phyloP scores from a whole-genome alignment of 2,888 invertebrate species.

The Lycaena phlaeas region DNA sequence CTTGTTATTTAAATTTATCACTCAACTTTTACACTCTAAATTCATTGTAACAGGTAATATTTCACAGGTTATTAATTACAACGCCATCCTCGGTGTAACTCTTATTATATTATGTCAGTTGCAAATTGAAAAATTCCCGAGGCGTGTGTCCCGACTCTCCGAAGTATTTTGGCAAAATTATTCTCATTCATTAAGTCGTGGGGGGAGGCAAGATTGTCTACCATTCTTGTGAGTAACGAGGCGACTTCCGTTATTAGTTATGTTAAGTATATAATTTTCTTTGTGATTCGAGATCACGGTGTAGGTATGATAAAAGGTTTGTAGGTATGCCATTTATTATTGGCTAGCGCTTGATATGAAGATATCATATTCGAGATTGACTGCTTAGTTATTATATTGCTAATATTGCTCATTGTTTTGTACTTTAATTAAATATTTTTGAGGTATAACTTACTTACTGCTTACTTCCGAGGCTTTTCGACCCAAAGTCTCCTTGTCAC shows the following conservation, averaged over 20 bases:
- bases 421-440: too few relatives aligned
- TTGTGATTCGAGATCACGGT: slow-evolving; percentile 32
- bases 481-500: too few relatives aligned
- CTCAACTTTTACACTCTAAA: slow-evolving; percentile 72
- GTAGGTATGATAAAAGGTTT: too few relatives aligned
- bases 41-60: slow-evolving; percentile 71
- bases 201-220: slow-evolving; percentile 65
- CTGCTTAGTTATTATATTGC: too few relatives aligned
- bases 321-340: too few relatives aligned
- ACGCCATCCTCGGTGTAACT: slow-evolving; percentile 67
- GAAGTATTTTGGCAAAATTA: slow-evolving; percentile 72
- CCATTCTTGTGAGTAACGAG: slow-evolving; percentile 68
- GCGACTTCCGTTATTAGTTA: slow-evolving; percentile 69
- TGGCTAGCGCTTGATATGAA: too few relatives aligned
- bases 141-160: slow-evolving; percentile 69
- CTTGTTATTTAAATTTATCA: slow-evolving; percentile 72
- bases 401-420: too few relatives aligned
- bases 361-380: too few relatives aligned
- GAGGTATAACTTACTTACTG: too few relatives aligned
- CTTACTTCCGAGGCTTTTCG: too few relatives aligned
- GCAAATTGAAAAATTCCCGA: slow-evolving; percentile 73
- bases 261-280: slow-evolving; percentile 63
- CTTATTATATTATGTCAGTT: slow-evolving; percentile 72
- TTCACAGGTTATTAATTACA: slow-evolving; percentile 72
- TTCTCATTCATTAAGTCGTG: slow-evolving; percentile 71